phyloP scores from a whole-genome alignment of 2,888 invertebrate species.

The Schizaphis graminum region DNA sequence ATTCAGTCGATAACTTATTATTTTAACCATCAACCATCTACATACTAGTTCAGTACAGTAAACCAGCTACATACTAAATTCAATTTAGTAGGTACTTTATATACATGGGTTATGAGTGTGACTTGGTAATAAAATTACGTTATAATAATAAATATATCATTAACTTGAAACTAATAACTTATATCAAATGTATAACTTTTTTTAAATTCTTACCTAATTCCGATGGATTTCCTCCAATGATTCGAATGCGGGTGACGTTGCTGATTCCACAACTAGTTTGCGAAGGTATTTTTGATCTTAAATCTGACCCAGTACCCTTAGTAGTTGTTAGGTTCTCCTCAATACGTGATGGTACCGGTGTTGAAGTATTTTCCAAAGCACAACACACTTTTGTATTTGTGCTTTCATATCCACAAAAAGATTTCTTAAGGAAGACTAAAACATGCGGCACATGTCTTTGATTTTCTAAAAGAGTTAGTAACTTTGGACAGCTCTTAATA shows the following conservation, averaged over 20 bases:
- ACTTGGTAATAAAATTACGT: too few relatives aligned
- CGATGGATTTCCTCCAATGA: not conserved
- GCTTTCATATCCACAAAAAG: not conserved
- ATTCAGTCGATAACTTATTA: not conserved
- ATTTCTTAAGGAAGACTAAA: not conserved
- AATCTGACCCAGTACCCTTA: too few relatives aligned
- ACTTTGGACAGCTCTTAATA: not conserved
- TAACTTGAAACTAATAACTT: too few relatives aligned
- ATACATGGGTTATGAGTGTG: not conserved
- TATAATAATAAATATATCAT: too few relatives aligned
- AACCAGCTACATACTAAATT: too few relatives aligned
- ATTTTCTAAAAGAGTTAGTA: not conserved
- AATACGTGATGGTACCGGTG: not conserved
- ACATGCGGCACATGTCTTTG: not conserved
- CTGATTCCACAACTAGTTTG: not conserved
- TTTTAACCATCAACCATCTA: not conserved
- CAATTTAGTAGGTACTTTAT: not conserved
- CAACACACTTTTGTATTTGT: slow-evolving; percentile 6
- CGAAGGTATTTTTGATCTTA: not conserved
- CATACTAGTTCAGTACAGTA: too few relatives aligned
- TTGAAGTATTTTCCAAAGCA: not conserved
- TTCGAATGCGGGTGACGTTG: not conserved
- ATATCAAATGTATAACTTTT: too few relatives aligned
- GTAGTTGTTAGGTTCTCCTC: too few relatives aligned
- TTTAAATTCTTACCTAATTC: not conserved